A percentile compares a stretch with the other conserved stretches of the same genome.
These are phyloP conservation scores for Notoglanidium macrostoma DNA, from an alignment of 2,797 vertebrate species.

Conservation along the genomic window DNA sequence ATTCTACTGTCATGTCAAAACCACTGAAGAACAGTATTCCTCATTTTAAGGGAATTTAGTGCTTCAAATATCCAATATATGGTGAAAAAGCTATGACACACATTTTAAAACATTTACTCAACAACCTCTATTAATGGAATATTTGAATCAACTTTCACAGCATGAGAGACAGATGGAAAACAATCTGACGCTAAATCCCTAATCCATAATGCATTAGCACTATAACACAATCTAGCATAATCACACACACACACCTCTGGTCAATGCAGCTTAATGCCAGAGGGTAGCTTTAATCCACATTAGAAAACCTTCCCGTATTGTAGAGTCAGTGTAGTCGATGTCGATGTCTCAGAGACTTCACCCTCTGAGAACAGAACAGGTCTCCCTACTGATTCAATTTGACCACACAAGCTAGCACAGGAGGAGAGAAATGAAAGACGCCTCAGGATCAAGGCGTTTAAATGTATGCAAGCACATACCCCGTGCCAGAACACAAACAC, in stretches of 20 bases:
- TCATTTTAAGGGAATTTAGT: background rate
- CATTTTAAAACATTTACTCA: background rate
- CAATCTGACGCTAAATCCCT: constrained; percentile 7
- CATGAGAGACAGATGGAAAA: constrained; percentile 15
- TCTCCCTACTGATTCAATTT: constrained; percentile 26
- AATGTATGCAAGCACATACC: background rate
- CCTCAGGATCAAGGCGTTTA: background rate
- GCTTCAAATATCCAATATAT: background rate
- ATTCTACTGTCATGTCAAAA: background rate
- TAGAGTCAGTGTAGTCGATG: constrained; percentile 20
- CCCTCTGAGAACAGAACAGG: constrained; percentile 14
- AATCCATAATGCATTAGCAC: constrained; percentile 36
- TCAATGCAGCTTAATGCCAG: constrained; percentile 14
- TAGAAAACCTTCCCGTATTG: constrained; percentile 34
- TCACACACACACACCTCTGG: constrained; percentile 15
- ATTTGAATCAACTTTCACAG: constrained; percentile 15
- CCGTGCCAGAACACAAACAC: background rate
- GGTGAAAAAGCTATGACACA: background rate
- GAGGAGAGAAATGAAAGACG: constrained; percentile 16
- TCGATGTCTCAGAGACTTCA: constrained; percentile 10
- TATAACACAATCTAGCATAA: constrained; percentile 5
- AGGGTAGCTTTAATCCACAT: constrained; percentile 45
- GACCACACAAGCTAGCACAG: background rate
- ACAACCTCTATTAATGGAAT: constrained; percentile 10
- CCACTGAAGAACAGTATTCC: background rate